Evolutionary conservation across 2,888 invertebrate species (phyloP).

Genomic region (Athrips mouffetella): DNA sequence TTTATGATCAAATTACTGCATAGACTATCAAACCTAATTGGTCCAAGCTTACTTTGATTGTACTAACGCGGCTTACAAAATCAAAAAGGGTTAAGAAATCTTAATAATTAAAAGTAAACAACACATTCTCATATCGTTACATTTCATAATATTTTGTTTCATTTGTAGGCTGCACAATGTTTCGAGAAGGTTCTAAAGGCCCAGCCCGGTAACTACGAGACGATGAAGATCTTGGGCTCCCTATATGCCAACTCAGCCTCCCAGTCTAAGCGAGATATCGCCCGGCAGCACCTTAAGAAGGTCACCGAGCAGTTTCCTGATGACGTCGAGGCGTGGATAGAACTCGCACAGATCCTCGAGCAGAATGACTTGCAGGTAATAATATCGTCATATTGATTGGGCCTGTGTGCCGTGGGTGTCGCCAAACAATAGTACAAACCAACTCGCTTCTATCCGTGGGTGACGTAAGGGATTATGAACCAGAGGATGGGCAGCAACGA

Average conservation of each 20-base stretch:
- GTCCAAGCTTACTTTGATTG: no score
- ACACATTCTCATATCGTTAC: not conserved
- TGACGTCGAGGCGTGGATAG: constrained; percentile 99
- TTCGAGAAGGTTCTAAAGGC: constrained; percentile 99
- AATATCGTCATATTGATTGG: no score
- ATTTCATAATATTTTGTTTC: not conserved
- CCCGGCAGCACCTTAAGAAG: constrained; percentile 95
- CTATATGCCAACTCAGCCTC: constrained; percentile 94
- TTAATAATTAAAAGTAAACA: no score
- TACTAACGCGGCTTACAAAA: no score
- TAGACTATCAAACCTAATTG: no score
- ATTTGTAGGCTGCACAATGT: constrained; percentile 92
- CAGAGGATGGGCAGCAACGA: no score
- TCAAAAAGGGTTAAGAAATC: no score
- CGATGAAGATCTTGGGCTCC: constrained; percentile 99
- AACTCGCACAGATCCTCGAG: constrained; percentile 98
- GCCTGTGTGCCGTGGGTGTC: no score
- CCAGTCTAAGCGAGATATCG: constrained; percentile 94
- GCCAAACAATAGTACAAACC: no score
- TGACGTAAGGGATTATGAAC: no score
- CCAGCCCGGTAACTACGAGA: constrained; percentile 98
- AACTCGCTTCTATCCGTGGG: no score
- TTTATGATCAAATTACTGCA: no score
- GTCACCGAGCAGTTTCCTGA: constrained; percentile 98
- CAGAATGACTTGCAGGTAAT: constrained; percentile 89